These are phyloP conservation scores for Cydia fagiglandana DNA, from an alignment of 1,140 invertebrate genomes.

Conservation along the genomic window DNA sequence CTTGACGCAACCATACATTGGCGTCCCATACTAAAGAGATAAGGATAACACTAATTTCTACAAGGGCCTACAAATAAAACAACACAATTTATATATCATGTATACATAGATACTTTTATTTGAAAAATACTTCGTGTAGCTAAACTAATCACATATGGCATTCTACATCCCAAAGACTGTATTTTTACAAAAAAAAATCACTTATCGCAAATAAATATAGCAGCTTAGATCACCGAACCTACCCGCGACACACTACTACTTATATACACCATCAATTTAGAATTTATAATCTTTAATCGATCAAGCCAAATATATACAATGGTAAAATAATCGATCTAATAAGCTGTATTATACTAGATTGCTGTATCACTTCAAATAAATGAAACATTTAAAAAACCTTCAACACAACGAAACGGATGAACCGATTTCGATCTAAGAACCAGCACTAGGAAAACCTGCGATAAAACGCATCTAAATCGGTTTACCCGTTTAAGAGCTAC, in stretches of 20 bases:
- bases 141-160: slow-evolving; percentile 62
- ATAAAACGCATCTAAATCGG: too few species aligned
- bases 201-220: slow-evolving; percentile 45
- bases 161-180: slow-evolving; percentile 53
- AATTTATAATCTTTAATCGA: slow-evolving; percentile 37
- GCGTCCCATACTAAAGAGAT: too few species aligned
- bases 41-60: too few species aligned
- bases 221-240: slow-evolving; percentile 37
- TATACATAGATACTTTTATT: slow-evolving; percentile 64
- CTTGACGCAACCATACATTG: too few species aligned
- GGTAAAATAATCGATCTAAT: slow-evolving; percentile 9
- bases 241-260: slow-evolving; percentile 35
- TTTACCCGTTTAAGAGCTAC: too few species aligned
- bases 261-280: slow-evolving; percentile 44
- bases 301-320: slow-evolving; percentile 29
- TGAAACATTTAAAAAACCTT: too few species aligned
- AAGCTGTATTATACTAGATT: slow-evolving; percentile 1
- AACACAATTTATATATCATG: slow-evolving; percentile 38
- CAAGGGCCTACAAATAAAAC: slow-evolving; percentile 44
- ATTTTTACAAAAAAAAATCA: slow-evolving; percentile 44
- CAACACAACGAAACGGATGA: too few species aligned
- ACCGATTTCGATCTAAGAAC: too few species aligned
- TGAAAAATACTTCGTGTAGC: slow-evolving; percentile 61
- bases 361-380: background rate
- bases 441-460: too few species aligned